Percentiles rank a stretch among this genome's conserved stretches.
These are phyloP conservation scores for Sclerodermus sp. DNA, from an alignment of 2,888 invertebrate genomes.

Conservation along the genomic window DNA sequence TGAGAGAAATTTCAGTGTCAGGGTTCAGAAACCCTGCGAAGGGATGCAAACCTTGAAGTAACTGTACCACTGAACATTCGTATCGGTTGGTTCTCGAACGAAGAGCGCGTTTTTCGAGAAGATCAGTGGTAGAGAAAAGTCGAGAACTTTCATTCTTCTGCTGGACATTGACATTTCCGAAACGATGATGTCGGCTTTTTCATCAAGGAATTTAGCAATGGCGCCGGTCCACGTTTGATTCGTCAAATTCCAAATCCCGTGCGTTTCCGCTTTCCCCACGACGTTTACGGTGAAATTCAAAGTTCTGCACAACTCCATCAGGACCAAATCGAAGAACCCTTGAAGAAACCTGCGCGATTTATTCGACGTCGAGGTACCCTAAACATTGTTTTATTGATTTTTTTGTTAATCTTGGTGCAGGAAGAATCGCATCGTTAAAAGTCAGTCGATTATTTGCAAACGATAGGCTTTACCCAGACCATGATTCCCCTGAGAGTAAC, in stretches of 20 bases:
- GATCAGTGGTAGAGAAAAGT: conserved; percentile 33
- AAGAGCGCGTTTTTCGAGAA: conserved; percentile 19
- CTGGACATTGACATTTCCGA: conserved; percentile 25
- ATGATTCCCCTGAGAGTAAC: no score
- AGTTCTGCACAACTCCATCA: not conserved
- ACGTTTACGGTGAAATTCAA: not conserved
- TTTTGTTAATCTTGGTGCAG: no score
- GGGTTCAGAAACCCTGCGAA: no score
- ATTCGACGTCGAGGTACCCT: no score
- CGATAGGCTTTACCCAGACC: no score
- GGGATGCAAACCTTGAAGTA: conserved; percentile 27
- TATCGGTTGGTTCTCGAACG: conserved; percentile 19
- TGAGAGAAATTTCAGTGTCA: no score
- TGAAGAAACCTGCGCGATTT: no score
- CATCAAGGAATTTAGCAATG: conserved; percentile 1
- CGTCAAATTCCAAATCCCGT: not conserved
- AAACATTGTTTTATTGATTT: no score
- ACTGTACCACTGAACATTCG: conserved; percentile 25
- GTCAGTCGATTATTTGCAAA: no score
- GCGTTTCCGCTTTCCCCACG: not conserved
- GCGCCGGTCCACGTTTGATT: not conserved
- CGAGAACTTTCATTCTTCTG: conserved; percentile 23
- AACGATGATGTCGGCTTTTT: not conserved
- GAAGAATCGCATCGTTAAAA: no score
- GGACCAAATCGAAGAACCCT: not conserved